Evolutionary conservation across 2,797 vertebrate genomes (phyloP).

Genomic region (Spea hammondii): DNA sequence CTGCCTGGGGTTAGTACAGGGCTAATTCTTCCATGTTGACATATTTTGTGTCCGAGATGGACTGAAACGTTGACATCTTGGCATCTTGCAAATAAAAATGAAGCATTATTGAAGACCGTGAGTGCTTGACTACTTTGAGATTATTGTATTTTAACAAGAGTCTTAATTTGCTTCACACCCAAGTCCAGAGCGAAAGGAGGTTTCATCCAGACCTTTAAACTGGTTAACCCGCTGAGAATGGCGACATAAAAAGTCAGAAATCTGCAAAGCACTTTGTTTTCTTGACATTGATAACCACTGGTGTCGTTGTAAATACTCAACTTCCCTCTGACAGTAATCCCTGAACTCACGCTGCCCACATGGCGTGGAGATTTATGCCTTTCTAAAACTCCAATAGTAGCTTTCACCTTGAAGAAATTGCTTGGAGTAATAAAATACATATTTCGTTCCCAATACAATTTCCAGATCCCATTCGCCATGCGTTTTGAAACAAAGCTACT

Average conservation of each 20-base stretch:
- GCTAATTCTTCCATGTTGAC: too few relatives aligned
- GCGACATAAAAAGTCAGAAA: conserved; percentile 16
- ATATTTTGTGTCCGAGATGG: too few relatives aligned
- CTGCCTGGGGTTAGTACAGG: too few relatives aligned
- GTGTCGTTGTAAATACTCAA: conserved; percentile 44
- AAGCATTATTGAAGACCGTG: too few relatives aligned
- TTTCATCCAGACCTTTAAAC: conserved; percentile 13
- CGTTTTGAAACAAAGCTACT: conserved; percentile 18
- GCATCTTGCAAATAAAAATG: too few relatives aligned
- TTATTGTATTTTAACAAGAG: too few relatives aligned
- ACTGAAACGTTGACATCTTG: too few relatives aligned
- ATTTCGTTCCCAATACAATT: conserved; percentile 21
- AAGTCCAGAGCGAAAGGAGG: not conserved
- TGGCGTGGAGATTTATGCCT: conserved; percentile 46
- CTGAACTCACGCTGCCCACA: conserved; percentile 42
- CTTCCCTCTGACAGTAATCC: conserved; percentile 47
- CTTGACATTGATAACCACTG: conserved; percentile 40
- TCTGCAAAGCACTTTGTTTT: conserved; percentile 26
- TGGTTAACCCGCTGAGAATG: conserved; percentile 11
- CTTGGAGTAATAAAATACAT: conserved; percentile 41
- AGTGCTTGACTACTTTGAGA: too few relatives aligned
- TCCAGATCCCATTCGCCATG: conserved; percentile 36
- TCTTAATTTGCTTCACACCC: not conserved
- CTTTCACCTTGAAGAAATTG: conserved; percentile 52
- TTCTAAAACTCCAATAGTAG: conserved; percentile 42